Conservation (phyloP, 2,797 vertebrate genomes). For the Novumbra hubbsi region DNA sequence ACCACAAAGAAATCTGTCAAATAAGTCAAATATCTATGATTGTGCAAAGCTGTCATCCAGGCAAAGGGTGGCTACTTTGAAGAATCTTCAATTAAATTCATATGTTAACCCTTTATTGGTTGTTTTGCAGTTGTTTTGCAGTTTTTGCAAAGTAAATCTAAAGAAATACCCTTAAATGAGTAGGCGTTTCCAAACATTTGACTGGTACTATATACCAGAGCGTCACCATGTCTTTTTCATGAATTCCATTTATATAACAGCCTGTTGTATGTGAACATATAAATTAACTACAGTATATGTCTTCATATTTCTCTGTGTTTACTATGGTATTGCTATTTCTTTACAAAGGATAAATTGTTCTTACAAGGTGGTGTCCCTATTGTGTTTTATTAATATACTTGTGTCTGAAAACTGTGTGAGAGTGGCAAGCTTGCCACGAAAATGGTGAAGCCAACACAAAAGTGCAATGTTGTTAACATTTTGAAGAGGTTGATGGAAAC, state of each 20-base stretch:
- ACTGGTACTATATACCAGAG: background rate
- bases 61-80: too few species aligned
- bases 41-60: too few species aligned
- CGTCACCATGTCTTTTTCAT: slow-evolving; percentile 32
- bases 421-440: background rate
- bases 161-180: too few species aligned
- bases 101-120: too few species aligned
- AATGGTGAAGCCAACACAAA: background rate
- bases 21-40: too few species aligned
- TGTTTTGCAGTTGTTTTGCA: too few species aligned
- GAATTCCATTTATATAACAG: slow-evolving; percentile 32
- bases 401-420: background rate
- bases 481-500: background rate
- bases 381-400: background rate
- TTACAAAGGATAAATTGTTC: slow-evolving; percentile 1
- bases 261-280: slow-evolving; percentile 38
- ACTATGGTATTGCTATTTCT: slow-evolving; percentile 7
- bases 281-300: background rate
- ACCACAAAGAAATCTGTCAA: too few species aligned
- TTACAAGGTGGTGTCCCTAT: background rate
- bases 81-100: too few species aligned
- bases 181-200: too few species aligned
- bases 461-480: background rate
- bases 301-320: slow-evolving; percentile 10
- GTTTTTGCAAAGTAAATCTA: too few species aligned